Evolutionary conservation across 1,140 invertebrate genomes (phyloP), one percentile per base, ranked within the genome.

Genomic region (Heliconius hewitsoni): DNA sequence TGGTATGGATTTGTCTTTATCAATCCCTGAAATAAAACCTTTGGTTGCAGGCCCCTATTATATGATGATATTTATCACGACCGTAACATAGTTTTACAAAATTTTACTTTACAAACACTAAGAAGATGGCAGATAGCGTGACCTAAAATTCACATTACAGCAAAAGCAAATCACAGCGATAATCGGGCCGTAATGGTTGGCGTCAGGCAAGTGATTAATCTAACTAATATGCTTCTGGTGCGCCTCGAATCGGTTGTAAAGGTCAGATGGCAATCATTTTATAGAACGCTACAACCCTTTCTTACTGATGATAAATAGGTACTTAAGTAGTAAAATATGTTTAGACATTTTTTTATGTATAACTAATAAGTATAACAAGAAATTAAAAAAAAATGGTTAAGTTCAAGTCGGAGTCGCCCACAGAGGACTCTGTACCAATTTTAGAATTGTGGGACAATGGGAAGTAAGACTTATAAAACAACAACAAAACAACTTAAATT

Each of bases 221-320:
- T 76, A 76, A 76, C 66, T 76, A 76, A 76, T 71, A 60, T 76
- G 75, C 60, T 76, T 76, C 75, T 76, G 34, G 57, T 70, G 42
- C 75, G 66, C 75, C 57, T 76, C 75, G 34, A 66, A 75, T 27
- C 75, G 39, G 37, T 50, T 71, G 1, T 71, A 76, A 76, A 76
- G 74, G 74, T 76, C 74, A 76, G 74, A 76, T 76, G 74, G 74
- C 37, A 76, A 76, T 76, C 74, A 27, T 66, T 66, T 76, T 66
- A 66, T 66, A 66, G 60, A 30, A 66, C 60, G 27, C 60, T 66
- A 27, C 60, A 66, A 66, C 23, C 23, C 23, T 30, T 66, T n/a
- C 13, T 66, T 66, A 16, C 60, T 66, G 27, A 66, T 66, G 23
- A 30, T 66, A 16, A 23, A 66, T 76, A 37, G 34, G 34, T 37